These are phyloP conservation scores for Leptinotarsa texana DNA, from an alignment of 1,140 invertebrate species.

Conservation along the genomic window DNA sequence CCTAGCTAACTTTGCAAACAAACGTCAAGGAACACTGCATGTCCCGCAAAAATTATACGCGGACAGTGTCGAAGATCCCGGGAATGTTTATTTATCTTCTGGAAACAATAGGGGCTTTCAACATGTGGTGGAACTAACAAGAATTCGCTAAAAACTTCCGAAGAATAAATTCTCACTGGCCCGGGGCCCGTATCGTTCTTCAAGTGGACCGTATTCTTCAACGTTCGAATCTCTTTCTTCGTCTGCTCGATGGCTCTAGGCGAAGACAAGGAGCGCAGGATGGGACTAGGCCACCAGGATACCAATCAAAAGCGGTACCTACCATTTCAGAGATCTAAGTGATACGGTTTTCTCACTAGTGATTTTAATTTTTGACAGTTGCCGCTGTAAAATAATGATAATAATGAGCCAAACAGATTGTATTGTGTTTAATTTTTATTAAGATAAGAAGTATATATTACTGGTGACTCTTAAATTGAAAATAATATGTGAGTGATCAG, in stretches of 20 bases:
- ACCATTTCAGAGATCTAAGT: too few relatives aligned
- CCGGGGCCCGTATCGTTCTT: neutral
- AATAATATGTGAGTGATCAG: too few relatives aligned
- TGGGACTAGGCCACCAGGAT: neutral
- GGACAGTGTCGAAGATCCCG: neutral
- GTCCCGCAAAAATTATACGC: neutral
- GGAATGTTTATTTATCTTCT: neutral
- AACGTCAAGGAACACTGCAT: neutral
- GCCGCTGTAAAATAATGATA: too few relatives aligned
- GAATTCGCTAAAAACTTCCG: neutral
- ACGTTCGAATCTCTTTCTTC: slow-evolving; percentile 5
- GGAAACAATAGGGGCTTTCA: neutral
- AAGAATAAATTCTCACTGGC: neutral
- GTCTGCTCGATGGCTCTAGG: slow-evolving; percentile 1
- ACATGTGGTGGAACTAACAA: neutral
- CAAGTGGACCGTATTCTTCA: slow-evolving; percentile 1
- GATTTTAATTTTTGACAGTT: too few relatives aligned
- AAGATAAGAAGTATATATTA: too few relatives aligned
- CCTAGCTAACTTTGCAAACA: neutral
- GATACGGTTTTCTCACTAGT: too few relatives aligned
- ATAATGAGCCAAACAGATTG: too few relatives aligned
- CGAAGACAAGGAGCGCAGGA: neutral
- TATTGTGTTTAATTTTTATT: too few relatives aligned
- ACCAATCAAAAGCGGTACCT: too few relatives aligned
- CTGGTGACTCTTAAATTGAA: too few relatives aligned